These are phyloP conservation scores for Triplophysa dalaica DNA, from an alignment of 2,113 vertebrate genomes.

Conservation along the genomic window DNA sequence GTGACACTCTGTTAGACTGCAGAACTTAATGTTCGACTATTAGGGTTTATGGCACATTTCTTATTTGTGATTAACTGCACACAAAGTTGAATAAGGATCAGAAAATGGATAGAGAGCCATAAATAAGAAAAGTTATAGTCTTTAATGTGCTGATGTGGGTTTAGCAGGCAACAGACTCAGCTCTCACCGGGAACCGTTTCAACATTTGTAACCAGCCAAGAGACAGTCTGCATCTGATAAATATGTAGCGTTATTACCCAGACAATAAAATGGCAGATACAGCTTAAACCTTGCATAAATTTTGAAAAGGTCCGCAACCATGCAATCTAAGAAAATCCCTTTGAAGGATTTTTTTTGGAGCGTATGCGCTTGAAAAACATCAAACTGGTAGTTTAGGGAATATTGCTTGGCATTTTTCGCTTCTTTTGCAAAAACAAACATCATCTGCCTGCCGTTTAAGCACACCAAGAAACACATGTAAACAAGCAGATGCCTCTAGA, in stretches of 20 bases:
- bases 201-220: slow-evolving; percentile 22
- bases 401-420: neutral
- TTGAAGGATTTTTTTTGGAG: neutral
- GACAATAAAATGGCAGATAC: neutral
- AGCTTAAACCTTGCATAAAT: neutral
- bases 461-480: neutral
- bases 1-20: slow-evolving; percentile 25
- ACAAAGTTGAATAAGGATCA: neutral
- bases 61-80: neutral
- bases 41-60: neutral
- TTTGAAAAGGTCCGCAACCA: neutral
- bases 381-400: neutral
- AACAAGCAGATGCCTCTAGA: neutral
- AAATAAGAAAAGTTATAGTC: neutral
- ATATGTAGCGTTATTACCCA: slow-evolving; percentile 15
- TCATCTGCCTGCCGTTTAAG: slow-evolving; percentile 3
- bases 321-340: neutral
- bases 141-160: neutral
- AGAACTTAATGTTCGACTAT: neutral
- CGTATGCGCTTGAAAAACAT: too few species aligned
- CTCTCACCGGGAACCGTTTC: slow-evolving; percentile 15
- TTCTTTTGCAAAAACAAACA: neutral
- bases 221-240: slow-evolving; percentile 5
- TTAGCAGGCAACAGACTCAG: neutral
- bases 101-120: neutral